Percentiles rank a stretch among this genome's conserved stretches.
Evolutionary conservation across 1,140 invertebrate species (phyloP).

Genomic region (Tribolium castaneum): DNA sequence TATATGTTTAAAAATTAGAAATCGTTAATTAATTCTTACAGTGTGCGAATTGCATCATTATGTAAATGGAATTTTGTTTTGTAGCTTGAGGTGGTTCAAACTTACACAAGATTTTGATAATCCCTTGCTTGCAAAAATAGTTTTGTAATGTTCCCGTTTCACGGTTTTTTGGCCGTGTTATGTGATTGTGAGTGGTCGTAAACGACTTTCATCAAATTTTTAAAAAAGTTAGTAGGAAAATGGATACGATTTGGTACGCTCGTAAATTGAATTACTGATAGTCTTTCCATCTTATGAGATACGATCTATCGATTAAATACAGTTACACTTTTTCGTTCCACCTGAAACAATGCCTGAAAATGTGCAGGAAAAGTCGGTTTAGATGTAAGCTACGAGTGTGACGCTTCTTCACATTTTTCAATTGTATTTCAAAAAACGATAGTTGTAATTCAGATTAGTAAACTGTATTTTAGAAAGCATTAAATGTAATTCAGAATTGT

Average conservation of each 20-base stretch:
- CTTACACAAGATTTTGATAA: conserved; percentile 22
- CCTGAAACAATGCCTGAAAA: conserved; percentile 14
- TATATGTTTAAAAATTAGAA: conserved; percentile 21
- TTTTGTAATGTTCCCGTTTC: background rate
- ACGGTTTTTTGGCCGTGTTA: background rate
- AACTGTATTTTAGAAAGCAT: no score
- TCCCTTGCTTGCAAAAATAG: background rate
- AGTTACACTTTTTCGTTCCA: conserved; percentile 27
- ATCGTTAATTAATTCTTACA: conserved; percentile 25
- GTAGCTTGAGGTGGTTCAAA: conserved; percentile 5
- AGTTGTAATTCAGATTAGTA: no score
- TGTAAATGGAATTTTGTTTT: conserved; percentile 6
- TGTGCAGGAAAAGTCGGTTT: background rate
- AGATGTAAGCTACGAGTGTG: background rate
- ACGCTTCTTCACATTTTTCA: background rate
- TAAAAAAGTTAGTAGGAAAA: conserved; percentile 19
- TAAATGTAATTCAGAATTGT: no score
- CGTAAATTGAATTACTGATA: conserved; percentile 29
- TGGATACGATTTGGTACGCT: conserved; percentile 18
- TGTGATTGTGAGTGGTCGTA: background rate
- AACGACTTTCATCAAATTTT: conserved; percentile 21
- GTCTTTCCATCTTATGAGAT: conserved; percentile 7
- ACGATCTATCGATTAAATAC: conserved; percentile 26
- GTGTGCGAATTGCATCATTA: conserved; percentile 10
- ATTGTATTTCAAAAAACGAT: no score